Base-by-base conservation (phyloP, 2,113 vertebrate species). In the Pseudonaja textilis region DNA sequence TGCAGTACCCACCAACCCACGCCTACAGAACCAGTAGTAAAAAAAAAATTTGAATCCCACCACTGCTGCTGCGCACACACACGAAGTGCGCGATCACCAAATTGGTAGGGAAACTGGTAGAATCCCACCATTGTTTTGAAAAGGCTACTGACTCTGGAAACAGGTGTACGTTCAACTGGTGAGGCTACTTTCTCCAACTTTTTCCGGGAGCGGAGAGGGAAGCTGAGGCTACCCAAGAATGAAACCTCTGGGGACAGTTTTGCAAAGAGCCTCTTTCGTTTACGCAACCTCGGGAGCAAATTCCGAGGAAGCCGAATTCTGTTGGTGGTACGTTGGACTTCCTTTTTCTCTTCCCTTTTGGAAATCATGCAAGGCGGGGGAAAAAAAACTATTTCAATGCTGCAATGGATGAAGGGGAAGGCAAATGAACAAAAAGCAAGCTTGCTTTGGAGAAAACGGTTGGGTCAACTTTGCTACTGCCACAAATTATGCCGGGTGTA, bases 261-360 rank as follows among this genome's bases (percentile, higher is more conserved):
- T 81, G 34, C 34, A 81, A 34, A 9, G 14, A 7, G 69, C 20
- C 69, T 6, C 16, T 81, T 34, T 20, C 2, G 6, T 81, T 81
- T 81, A 1, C 3, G 34, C 69, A 81, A 81, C 20, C 85, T 91
- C 45, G 39, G 0, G 34, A 18, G 59, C 42, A 23, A 0, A 0
- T 29, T 45, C 61, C 18, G 92, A 89, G 47, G 86, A 55, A 92
- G 16, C 26, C 4, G 61, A 0, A 4, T 20, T 64, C 52, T 88
- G 50, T 56, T 91, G 1, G 0, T 0, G 1, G 91, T 0, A 0
- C 52, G 89, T 89, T 29, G n/a, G 29, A 7, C 55, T 45, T 61
- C 93, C 85, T 20, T 20, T 81, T 39, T 18, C 5, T 39, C 69
- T 81, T 22, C 69, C 69, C 69, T 54, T 47, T 1, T 0, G n/a